Evolutionary conservation across 2,113 vertebrate genomes (phyloP), one percentile per base, ranked within the genome.

Genomic region (Entelurus aequoreus): DNA sequence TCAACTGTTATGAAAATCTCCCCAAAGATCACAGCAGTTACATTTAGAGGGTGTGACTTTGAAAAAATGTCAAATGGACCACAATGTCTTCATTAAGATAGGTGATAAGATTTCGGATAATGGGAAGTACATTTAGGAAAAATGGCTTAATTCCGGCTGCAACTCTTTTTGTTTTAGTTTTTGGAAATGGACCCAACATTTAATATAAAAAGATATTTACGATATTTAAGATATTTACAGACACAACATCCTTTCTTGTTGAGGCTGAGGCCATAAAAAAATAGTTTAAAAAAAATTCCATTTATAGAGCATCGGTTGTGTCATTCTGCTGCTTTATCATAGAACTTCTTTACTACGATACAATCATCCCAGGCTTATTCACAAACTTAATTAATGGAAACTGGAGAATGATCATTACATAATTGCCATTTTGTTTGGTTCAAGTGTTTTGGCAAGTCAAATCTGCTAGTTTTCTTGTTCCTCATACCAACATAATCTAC

Each of bases 1-100:
- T 76, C 60, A 62, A 68, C 71, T 74, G 65, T 75, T 69, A 80
- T 14, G 28, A 62, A 53, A 66, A 37, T 75, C 52, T 75, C 71
- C 69, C 62, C 50, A 14, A 69, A 63, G 68, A 68, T 59, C 28
- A 54, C 16, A 58, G 54, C 14, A 67, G 62, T 44, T 60, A 19
- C 51, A 53, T 68, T 78, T 35, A n/a, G 65, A 72, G 47, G 69
- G 52, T 53, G 28, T 54, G 57, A 76, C 68, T 80, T 71, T 67
- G 56, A 75, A 15, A 71, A 74, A 71, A 71, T 36, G 37, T 48
- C 28, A 67, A 48, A 44, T 61, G 60, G 54, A 58, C 19, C 54
- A 6, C 53, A 37, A 58, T 44, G 37, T 35, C 37, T 61, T 19
- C 19, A 54, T 35, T 47, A 49, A 69, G 44, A 56, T 28, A 58